phyloP scores from a whole-genome alignment of 2,797 vertebrate species.

The Clarias platycephalus region DNA sequence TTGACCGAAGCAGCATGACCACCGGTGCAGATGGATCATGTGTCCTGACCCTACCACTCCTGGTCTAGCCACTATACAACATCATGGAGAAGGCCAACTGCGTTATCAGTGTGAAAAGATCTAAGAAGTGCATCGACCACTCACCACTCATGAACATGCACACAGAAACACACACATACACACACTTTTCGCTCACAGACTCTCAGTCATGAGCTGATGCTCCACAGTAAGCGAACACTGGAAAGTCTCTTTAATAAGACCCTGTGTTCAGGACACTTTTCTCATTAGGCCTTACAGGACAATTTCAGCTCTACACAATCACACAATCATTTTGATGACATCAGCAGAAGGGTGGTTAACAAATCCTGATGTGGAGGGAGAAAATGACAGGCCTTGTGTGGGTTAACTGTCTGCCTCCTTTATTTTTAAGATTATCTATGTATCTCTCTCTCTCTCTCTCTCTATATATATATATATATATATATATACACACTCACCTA shows the following conservation, averaged over 20 bases:
- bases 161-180: slow-evolving; percentile 33
- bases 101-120: neutral
- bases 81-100: slow-evolving; percentile 8
- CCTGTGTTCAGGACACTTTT: neutral
- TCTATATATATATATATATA: too few relatives aligned
- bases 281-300: neutral
- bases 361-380: neutral
- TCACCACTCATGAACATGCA: slow-evolving; percentile 28
- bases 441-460: too few relatives aligned
- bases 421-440: too few relatives aligned
- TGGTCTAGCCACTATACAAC: neutral
- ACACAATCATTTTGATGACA: neutral
- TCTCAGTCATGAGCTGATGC: neutral
- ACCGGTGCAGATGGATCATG: neutral
- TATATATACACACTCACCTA: too few relatives aligned
- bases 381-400: neutral
- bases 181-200: neutral
- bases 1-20: slow-evolving; percentile 9
- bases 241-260: neutral
- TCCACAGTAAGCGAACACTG: neutral
- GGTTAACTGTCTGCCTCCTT: neutral
- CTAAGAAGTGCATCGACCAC: slow-evolving; percentile 17
- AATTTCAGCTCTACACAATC: neutral
- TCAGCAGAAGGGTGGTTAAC: neutral
- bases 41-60: slow-evolving; percentile 8